Evolutionary conservation across 2,113 vertebrate genomes (phyloP), one percentile per base, ranked within the genome.

Genomic region (Eolophus roseicapilla): DNA sequence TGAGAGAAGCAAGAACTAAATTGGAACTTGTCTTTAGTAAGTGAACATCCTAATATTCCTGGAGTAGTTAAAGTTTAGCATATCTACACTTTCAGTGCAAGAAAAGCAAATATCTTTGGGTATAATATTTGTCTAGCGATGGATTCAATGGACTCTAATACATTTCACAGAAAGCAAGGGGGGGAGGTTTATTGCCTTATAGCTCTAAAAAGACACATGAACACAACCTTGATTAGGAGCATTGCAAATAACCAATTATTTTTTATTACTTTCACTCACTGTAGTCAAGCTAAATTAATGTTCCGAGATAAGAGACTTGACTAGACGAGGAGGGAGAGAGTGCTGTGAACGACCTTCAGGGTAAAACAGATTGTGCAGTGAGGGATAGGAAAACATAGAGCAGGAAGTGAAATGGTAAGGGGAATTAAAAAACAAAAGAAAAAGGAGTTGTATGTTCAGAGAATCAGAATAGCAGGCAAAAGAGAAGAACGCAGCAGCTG

Each of bases 211-310:
- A 88, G 62, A 84, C 76, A 77, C 62, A 57, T 73, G 31, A 95
- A 92, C 93, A 68, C 17, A 94, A 74, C 43, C 76, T 95, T 94
- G 47, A 97, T 88, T 95, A 52, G 50, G 37, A 96, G 24, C 75
- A 43, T n/a, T 94, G 79, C 41, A 95, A 97, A 92, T 67, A 92
- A 77, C 37, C 55, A 95, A 86, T 92, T 93, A 93, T 60, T 95
- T 98, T 95, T 96, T 90, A 96, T 95, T 64, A 77, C 47, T 88
- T 94, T 69, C 77, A 62, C 27, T 94, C 65, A 73, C 89, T 87
- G 74, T 89, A 95, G 81, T 79, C 46, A 88, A 59, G 88, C 76
- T 95, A 94, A 91, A 79, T 93, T 97, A 96, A 96, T 86, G 82
- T 96, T 95, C 33, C 3, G 3, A 95, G 79, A 81, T 92, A 96